Percentiles rank a stretch among this genome's conserved stretches.
These are phyloP conservation scores for Lampris incognitus DNA, from an alignment of 2,113 vertebrate genomes.

Conservation along the genomic window DNA sequence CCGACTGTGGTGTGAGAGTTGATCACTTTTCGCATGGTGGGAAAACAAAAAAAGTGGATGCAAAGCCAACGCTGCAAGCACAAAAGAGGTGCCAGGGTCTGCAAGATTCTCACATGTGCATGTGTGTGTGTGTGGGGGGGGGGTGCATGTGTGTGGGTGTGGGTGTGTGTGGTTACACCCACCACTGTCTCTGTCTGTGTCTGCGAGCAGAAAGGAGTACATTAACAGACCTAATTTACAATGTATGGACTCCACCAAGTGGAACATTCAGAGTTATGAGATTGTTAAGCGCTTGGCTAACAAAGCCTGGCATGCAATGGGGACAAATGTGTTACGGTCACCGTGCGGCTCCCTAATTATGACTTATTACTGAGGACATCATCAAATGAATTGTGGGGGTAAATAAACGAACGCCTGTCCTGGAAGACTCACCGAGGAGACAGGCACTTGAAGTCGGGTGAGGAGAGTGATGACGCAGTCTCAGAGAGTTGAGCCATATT, in stretches of 20 bases:
- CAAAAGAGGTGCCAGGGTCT: slow-evolving; percentile 14
- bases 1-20: slow-evolving; percentile 78
- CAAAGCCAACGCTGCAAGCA: slow-evolving; percentile 39
- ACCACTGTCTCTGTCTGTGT: slow-evolving; percentile 59
- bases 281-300: slow-evolving; percentile 79
- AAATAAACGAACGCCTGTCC: slow-evolving; percentile 49
- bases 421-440: background rate
- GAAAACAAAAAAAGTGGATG: slow-evolving; percentile 61
- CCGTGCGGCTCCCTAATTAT: slow-evolving; percentile 64
- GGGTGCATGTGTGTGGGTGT: slow-evolving; percentile 44
- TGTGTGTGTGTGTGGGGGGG: slow-evolving; percentile 31
- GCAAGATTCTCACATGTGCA: background rate
- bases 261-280: slow-evolving; percentile 77
- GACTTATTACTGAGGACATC: slow-evolving; percentile 64
- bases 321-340: slow-evolving; percentile 55
- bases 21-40: slow-evolving; percentile 78
- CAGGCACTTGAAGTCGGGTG: no score
- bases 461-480: no score
- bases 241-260: slow-evolving; percentile 75
- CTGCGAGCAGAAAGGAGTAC: slow-evolving; percentile 55
- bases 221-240: slow-evolving; percentile 80
- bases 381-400: slow-evolving; percentile 53
- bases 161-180: slow-evolving; percentile 61
- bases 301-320: slow-evolving; percentile 64
- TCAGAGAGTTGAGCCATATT: no score